Evolutionary conservation across 1,140 invertebrate genomes (phyloP).

Genomic region (Drosophila tropicalis): DNA sequence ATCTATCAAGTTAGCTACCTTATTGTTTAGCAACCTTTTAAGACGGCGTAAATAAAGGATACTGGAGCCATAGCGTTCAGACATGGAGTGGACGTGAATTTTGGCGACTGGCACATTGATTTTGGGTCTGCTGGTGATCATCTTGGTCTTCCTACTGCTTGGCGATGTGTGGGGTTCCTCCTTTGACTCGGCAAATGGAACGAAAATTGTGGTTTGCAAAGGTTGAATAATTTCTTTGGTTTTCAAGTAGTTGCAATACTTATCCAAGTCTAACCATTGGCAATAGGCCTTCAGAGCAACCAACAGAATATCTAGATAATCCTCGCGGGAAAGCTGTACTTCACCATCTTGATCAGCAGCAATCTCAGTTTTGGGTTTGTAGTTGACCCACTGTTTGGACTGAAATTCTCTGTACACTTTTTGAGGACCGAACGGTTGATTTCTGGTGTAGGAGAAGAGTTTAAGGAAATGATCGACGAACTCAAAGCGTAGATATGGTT

Average conservation of each 20-base stretch:
- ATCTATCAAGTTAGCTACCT: slow-evolving; percentile 28
- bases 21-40: slow-evolving; percentile 31
- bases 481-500: slow-evolving; percentile 55
- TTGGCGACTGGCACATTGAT: slow-evolving; percentile 58
- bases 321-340: slow-evolving; percentile 56
- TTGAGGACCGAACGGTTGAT: slow-evolving; percentile 33
- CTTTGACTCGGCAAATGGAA: slow-evolving; percentile 55
- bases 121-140: slow-evolving; percentile 43
- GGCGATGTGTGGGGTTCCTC: slow-evolving; percentile 27
- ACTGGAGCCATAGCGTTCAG: slow-evolving; percentile 45
- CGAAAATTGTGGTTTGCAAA: slow-evolving; percentile 43
- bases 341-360: slow-evolving; percentile 22
- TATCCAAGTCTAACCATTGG: slow-evolving; percentile 42
- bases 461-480: slow-evolving; percentile 59
- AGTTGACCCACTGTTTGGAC: slow-evolving; percentile 51
- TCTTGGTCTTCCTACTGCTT: slow-evolving; percentile 50
- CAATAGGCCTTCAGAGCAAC: slow-evolving; percentile 53
- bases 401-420: slow-evolving; percentile 57
- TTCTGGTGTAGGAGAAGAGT: slow-evolving; percentile 48
- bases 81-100: slow-evolving; percentile 44
- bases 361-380: slow-evolving; percentile 45
- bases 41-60: slow-evolving; percentile 46
- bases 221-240: slow-evolving; percentile 44
- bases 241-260: slow-evolving; percentile 60
- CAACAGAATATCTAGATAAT: slow-evolving; percentile 53